A percentile compares a stretch with the other conserved stretches of the same genome.
Conservation (phyloP, 23 tunicate genomes). For the Oikopleura vanhoeffeni region DNA sequence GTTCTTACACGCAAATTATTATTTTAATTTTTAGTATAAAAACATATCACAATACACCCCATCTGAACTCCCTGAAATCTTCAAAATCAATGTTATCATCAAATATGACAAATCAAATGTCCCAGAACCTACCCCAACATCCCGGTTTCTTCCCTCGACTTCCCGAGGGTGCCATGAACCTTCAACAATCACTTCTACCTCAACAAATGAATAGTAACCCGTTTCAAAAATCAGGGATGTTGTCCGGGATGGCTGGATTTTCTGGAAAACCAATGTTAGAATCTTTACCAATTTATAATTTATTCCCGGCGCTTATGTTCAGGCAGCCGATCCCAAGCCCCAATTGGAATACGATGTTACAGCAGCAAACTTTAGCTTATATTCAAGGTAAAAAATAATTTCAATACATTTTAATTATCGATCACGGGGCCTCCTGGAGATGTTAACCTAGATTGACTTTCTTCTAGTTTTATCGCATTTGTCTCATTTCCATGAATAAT, state of each 20-base stretch:
- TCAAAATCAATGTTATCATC: not conserved
- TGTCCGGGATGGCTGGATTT: not conserved
- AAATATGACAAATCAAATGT: not conserved
- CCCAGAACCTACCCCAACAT: too few relatives aligned
- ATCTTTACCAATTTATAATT: not conserved
- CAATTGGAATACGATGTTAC: not conserved
- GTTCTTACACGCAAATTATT: too few relatives aligned
- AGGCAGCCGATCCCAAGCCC: not conserved
- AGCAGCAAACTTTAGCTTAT: not conserved
- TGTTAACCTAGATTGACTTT: too few relatives aligned
- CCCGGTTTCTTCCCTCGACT: too few relatives aligned
- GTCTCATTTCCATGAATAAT: too few relatives aligned
- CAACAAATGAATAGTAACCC: not conserved
- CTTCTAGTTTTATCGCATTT: too few relatives aligned
- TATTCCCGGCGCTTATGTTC: not conserved
- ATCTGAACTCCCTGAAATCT: not conserved
- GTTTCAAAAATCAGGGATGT: not conserved
- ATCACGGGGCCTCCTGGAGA: too few relatives aligned
- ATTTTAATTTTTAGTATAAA: not conserved
- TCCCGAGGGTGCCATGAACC: not conserved
- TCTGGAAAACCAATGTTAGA: not conserved
- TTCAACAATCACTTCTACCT: not conserved
- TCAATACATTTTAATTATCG: too few relatives aligned
- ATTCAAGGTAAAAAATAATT: not conserved
- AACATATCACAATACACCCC: not conserved